phyloP scores from a whole-genome alignment of 1,140 invertebrate species.

The Vanessa tameamea region DNA sequence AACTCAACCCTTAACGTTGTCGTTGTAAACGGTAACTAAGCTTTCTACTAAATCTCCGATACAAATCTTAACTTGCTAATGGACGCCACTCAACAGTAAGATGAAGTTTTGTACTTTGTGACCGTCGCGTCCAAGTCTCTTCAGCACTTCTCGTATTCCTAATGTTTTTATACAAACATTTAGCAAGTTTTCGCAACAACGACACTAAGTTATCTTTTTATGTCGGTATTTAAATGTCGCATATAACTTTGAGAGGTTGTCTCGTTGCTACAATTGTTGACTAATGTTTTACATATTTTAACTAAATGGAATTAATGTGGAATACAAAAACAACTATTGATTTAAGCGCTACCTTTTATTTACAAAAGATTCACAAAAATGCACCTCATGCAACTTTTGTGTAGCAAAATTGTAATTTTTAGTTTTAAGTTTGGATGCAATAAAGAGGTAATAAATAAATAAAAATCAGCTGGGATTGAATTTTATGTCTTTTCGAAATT shows the following conservation, averaged over 20 bases:
- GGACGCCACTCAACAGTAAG: constrained; percentile 54
- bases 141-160: constrained; percentile 54
- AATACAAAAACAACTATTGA: background rate
- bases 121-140: constrained; percentile 45
- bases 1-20: too few relatives aligned
- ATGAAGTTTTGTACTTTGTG: constrained; percentile 51
- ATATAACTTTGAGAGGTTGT: constrained; percentile 13
- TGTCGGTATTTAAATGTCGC: constrained; percentile 34
- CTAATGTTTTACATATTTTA: too few relatives aligned
- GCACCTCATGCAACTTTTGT: too few relatives aligned
- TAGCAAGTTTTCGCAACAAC: constrained; percentile 32
- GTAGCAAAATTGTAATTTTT: too few relatives aligned
- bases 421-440: too few relatives aligned
- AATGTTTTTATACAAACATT: constrained; percentile 54
- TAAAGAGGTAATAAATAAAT: too few relatives aligned
- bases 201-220: constrained; percentile 42
- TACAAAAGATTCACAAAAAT: background rate
- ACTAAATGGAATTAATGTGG: too few relatives aligned
- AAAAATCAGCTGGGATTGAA: background rate
- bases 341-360: background rate
- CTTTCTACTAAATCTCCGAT: constrained; percentile 30
- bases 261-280: too few relatives aligned
- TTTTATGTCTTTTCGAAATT: background rate
- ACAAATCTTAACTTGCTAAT: constrained; percentile 49
- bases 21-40: constrained; percentile 20